Conservation (phyloP, 1,140 invertebrate genomes). For the Brachionus rubens region DNA sequence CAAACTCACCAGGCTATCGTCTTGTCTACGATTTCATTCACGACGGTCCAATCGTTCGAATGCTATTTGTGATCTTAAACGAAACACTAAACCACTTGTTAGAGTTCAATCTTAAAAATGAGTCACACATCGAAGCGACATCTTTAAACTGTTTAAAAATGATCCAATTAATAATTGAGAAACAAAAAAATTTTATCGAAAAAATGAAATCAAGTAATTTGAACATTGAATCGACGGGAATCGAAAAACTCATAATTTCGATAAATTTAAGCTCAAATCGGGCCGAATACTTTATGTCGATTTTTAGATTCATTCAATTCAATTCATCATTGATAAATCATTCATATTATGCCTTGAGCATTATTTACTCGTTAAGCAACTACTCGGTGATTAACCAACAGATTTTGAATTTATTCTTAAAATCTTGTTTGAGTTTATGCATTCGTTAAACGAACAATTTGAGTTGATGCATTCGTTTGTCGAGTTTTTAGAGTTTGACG, state of each 20-base stretch:
- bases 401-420: constrained; percentile 38
- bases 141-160: constrained; percentile 70
- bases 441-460: constrained; percentile 41
- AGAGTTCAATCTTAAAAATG: constrained; percentile 54
- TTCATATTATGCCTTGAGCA: neutral
- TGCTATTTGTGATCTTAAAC: constrained; percentile 20
- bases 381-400: constrained; percentile 31
- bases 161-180: constrained; percentile 66
- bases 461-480: constrained; percentile 44
- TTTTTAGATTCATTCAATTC: constrained; percentile 67
- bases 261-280: constrained; percentile 72
- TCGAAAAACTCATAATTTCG: constrained; percentile 77
- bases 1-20: constrained; percentile 36
- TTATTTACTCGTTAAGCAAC: neutral
- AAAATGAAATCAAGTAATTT: constrained; percentile 61
- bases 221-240: constrained; percentile 67
- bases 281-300: constrained; percentile 75
- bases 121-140: constrained; percentile 67
- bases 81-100: constrained; percentile 35
- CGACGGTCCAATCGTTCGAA: constrained; percentile 35
- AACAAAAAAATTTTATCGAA: constrained; percentile 68
- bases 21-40: constrained; percentile 35
- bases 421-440: constrained; percentile 18
- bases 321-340: constrained; percentile 12
- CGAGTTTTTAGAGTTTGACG: constrained; percentile 20